Evolutionary conservation across 2,113 vertebrate species (phyloP), one percentile per base, ranked within the genome.

Genomic region (Pampusana beccarii): DNA sequence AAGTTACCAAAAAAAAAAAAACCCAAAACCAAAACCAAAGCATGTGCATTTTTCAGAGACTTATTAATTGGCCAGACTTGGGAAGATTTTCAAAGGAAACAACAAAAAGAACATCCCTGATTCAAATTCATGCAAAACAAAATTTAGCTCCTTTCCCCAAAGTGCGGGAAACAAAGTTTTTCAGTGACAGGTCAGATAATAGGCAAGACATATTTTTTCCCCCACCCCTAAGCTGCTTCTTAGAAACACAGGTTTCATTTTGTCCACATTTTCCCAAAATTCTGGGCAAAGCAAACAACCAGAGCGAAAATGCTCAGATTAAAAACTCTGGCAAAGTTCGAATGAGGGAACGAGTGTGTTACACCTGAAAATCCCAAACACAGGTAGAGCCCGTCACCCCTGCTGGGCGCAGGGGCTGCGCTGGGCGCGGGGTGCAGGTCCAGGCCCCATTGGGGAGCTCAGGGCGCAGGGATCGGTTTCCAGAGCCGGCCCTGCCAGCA

Each of bases 51-150:
- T 72, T 82, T 25, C 56, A 85, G 48, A 69, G 50, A 5, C 44
- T 46, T 23, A n/a, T 50, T 73, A 67, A 51, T 13, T 61, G 62
- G 38, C 71, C 56, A 80, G 88, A 57, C 61, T 36, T 12, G 57
- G 60, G 34, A 44, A 60, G 56, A 9, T 19, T 71, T 79, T 50
- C 38, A 78, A 56, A 82, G 61, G 16, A 18, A 79, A 57, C 38
- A 73, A 54, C 66, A 60, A 54, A 50, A 79, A 80, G 50, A 46
- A 65, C 51, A 56, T 8, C 66, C 73, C 31, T 16, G 28, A 89
- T 89, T 88, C 61, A 95, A 95, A 91, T 77, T 20, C 50, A 81
- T 93, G 85, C 85, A 88, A 89, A 85, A 5, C 61, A 54, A 58
- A 56, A 54, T 3, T 23, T 2, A 65, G 14, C 24, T 95, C 77